phyloP scores from a whole-genome alignment of 2,113 vertebrate species.

The Coregonus clupeaformis region DNA sequence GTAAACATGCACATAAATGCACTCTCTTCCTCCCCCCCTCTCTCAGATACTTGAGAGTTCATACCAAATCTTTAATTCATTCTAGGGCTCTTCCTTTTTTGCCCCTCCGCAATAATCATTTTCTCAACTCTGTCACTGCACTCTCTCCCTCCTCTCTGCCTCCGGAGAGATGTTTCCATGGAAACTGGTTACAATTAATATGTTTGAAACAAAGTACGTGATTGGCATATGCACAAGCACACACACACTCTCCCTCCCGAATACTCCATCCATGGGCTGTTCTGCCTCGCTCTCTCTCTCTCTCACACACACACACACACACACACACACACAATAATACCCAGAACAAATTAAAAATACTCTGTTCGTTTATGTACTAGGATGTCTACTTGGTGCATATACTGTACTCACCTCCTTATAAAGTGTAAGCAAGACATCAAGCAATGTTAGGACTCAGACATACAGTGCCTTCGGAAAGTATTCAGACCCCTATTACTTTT shows the following conservation, averaged over 20 bases:
- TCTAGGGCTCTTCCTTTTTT: slow-evolving; percentile 52
- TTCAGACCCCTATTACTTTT: no score
- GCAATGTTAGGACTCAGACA: not conserved
- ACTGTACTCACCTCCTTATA: no score
- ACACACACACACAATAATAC: not conserved
- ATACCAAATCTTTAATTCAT: slow-evolving; percentile 43
- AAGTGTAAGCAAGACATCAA: no score
- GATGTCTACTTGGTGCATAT: no score
- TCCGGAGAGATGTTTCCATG: slow-evolving; percentile 71
- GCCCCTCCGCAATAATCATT: slow-evolving; percentile 53
- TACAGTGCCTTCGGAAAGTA: no score
- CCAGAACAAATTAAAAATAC: no score
- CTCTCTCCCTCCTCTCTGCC: slow-evolving; percentile 61
- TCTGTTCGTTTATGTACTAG: no score
- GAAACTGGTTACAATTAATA: slow-evolving; percentile 79
- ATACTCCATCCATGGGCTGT: no score
- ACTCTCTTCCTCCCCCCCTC: slow-evolving; percentile 28
- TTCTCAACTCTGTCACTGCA: slow-evolving; percentile 47
- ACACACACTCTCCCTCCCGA: not conserved
- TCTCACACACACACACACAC: slow-evolving; percentile 6
- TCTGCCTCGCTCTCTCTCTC: no score
- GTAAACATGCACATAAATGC: not conserved
- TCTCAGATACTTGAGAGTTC: slow-evolving; percentile 36
- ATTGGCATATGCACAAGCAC: slow-evolving; percentile 39
- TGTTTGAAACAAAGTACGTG: slow-evolving; percentile 60